Conservation (phyloP, 1,140 invertebrate species). For the Trichonephila inaurata region DNA sequence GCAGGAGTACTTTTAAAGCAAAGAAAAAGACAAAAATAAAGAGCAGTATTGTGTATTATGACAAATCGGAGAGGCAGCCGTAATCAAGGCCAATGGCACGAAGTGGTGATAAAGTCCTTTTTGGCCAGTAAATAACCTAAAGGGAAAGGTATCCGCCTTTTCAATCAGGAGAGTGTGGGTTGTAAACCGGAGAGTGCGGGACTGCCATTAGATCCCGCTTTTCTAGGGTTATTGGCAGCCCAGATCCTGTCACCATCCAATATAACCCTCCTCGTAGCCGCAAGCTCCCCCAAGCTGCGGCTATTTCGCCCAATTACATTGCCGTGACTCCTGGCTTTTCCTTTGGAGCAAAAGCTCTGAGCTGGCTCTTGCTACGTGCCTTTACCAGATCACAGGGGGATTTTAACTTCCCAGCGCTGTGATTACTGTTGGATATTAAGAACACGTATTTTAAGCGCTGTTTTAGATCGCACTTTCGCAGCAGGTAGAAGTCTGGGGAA, state of each 20-base stretch:
- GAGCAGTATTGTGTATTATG: slow-evolving; percentile 57
- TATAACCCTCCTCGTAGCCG: slow-evolving; percentile 55
- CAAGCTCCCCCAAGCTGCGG: slow-evolving; percentile 65
- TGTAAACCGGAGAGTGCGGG: slow-evolving; percentile 58
- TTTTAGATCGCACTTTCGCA: slow-evolving; percentile 59
- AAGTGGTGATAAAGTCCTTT: slow-evolving; percentile 71
- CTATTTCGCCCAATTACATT: slow-evolving; percentile 69
- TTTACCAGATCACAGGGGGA: slow-evolving; percentile 31
- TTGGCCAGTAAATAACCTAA: slow-evolving; percentile 60
- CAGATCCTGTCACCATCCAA: slow-evolving; percentile 70
- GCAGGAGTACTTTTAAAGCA: slow-evolving; percentile 20
- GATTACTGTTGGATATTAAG: slow-evolving; percentile 73
- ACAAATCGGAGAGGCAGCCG: slow-evolving; percentile 55
- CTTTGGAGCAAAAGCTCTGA: background rate
- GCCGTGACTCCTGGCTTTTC: slow-evolving; percentile 54
- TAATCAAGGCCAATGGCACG: slow-evolving; percentile 68
- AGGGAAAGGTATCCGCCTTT: slow-evolving; percentile 64
- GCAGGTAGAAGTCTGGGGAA: background rate
- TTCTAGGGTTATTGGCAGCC: slow-evolving; percentile 54
- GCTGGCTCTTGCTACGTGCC: slow-evolving; percentile 10
- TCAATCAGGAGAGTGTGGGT: slow-evolving; percentile 68
- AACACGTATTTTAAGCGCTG: slow-evolving; percentile 71
- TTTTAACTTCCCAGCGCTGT: slow-evolving; percentile 45
- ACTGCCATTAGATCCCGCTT: slow-evolving; percentile 68
- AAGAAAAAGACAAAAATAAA: slow-evolving; percentile 12